Percentiles rank a stretch among this genome's conserved stretches.
Conservation (phyloP, 2,888 invertebrate species). For the Eilema griseolum region DNA sequence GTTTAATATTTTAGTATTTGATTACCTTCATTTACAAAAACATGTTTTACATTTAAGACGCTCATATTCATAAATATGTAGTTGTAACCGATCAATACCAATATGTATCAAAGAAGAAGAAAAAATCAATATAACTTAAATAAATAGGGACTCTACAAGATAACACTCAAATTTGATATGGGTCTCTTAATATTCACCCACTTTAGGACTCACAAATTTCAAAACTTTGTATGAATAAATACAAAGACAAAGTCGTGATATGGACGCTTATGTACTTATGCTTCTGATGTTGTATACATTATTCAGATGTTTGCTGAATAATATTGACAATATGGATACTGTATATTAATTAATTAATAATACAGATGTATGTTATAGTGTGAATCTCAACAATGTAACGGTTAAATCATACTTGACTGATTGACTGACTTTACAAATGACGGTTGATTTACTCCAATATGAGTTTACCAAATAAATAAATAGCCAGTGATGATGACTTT, state of each 20-base stretch:
- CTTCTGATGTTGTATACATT: neutral
- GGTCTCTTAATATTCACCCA: neutral
- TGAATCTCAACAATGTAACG: slow-evolving; percentile 33
- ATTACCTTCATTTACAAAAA: neutral
- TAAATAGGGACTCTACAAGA: neutral
- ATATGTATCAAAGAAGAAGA: neutral
- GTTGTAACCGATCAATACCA: neutral
- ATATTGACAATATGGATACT: neutral
- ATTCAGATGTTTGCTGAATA: neutral
- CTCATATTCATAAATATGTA: neutral
- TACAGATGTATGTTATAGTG: neutral
- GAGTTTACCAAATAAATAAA: slow-evolving; percentile 37
- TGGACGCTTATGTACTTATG: neutral
- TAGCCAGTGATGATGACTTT: slow-evolving; percentile 11
- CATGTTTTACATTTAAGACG: too few relatives aligned
- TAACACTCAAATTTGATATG: neutral
- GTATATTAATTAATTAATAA: neutral
- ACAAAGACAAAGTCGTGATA: neutral
- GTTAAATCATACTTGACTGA: neutral
- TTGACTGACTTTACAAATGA: slow-evolving; percentile 27
- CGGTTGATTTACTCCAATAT: slow-evolving; percentile 22
- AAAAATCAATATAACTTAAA: neutral
- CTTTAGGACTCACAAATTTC: neutral
- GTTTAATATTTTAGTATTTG: neutral
- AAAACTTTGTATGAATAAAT: too few relatives aligned